Evolutionary conservation across 2,888 invertebrate genomes (phyloP), one percentile per base, ranked within the genome.

Genomic region (Gisinianus flammeolus): DNA sequence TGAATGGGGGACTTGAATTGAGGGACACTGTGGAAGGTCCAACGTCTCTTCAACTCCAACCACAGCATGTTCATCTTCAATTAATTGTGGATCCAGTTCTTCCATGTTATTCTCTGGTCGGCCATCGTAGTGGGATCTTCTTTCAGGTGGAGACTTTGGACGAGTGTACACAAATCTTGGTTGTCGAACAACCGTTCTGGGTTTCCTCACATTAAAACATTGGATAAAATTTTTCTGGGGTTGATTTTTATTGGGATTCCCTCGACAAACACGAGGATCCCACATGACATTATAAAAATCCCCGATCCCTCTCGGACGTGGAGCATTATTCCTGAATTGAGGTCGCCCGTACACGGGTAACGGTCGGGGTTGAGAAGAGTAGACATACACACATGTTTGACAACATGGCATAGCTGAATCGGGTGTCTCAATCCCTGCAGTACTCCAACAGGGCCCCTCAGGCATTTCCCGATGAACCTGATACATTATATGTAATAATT

Each of bases 241-340:
- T 26, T 67, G 19, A 1, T 44, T 28, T 70, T 73, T 62, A 22
- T 44, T 35, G 19, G 44, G 44, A 33, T 26, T 62, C 16, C 78
- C 78, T 19, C 80, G 70, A 26, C 73, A 76, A 26, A 80, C 66
- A 19, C 70, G 76, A 35, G 71, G 67, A 76, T 80, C 80, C 80
- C 80, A 80, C 80, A 80, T 80, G 16, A 80, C 35, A 64, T 78
- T 80, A 52, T 78, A 78, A 52, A 72, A 80, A 22, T 73, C 76
- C 5, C 58, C 71, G 22, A 72, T 52, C 12, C 76, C 77, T 52
- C 72, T 71, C 0, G 67, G 76, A 5, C 76, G 52, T 54, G 75
- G 71, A 54, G 67, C 67, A 58, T 80, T 80, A 31, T 80, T 74
- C 28, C 80, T 54, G 33, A 70, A 80, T 52, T 62, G 72, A 33